Base-by-base conservation (phyloP, 2,113 vertebrate genomes). In the Limanda limanda region DNA sequence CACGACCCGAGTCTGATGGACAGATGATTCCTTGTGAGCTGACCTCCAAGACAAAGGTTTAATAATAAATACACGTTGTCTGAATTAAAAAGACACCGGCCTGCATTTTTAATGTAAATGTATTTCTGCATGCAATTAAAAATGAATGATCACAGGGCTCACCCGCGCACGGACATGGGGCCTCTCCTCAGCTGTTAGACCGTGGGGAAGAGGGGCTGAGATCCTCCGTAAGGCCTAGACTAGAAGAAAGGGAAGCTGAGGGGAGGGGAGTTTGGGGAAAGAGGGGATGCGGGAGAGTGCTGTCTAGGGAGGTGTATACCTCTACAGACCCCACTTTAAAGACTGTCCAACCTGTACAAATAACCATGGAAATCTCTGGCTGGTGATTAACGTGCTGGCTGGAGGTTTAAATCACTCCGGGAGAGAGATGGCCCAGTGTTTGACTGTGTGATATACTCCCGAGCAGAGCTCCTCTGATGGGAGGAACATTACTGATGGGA, bases 91-190 rank as follows among this genome's bases (percentile, higher is more conserved):
- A 93, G 92, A 95, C 90, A 89, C 89, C 61, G 68, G 82, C 89
- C 91, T 94, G 68, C 92, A 94, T 95, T 92, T 95, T 95, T 95
- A 91, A 95, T 94, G 94, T 89, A 94, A 94, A 94, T 94, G 91
- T 93, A 88, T 91, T 91, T 94, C 93, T 93, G 91, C 90, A 92
- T 92, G 90, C 64, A 87, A 92, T 95, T 92, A 93, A 95, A 94
- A 92, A 95, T 95, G 76, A 80, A 95, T 94, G 92, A 94, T 88
- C 83, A 70, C 54, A 66, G 79, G 69, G 73, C 71, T 91, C 86
- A 92, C 76, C 87, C 88, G 81, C 24, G 23, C 40, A 42, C 21
- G 51, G 52, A 80, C 73, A 71, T 20, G 65, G 18, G 70, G 74
- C 45, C 77, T 80, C 59, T 24, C 74, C 83, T 80, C 76, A 64